Evolutionary conservation across 2,888 invertebrate genomes (phyloP).

Genomic region (Nesidiocoris tenuis): DNA sequence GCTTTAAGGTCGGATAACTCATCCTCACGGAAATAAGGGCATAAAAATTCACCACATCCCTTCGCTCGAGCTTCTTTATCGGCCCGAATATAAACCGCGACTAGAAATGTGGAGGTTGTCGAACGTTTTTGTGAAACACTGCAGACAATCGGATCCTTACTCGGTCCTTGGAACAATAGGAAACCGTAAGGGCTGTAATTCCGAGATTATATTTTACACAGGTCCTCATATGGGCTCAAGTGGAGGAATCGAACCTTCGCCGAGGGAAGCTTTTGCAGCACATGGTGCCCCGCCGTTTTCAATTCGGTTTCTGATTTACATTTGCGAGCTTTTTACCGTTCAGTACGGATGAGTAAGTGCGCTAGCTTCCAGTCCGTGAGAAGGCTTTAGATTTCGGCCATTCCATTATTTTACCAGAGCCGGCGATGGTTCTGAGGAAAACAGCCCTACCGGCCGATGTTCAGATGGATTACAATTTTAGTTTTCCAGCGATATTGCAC

Average conservation of each 20-base stretch:
- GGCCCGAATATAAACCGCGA: neutral
- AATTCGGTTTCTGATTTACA: neutral
- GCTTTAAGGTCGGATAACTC: neutral
- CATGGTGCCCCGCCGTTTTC: constrained; percentile 7
- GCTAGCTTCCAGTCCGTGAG: too few species aligned
- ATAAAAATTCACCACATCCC: constrained; percentile 7
- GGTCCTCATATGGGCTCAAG: constrained; percentile 33
- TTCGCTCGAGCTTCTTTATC: neutral
- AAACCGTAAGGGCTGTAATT: constrained; percentile 2
- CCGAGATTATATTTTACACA: constrained; percentile 36
- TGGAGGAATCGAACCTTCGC: constrained; percentile 3
- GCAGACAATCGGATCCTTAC: neutral
- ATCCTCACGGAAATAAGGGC: neutral
- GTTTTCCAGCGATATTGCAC: too few species aligned
- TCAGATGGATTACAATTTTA: too few species aligned
- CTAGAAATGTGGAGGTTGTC: neutral
- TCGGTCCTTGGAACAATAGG: constrained; percentile 4
- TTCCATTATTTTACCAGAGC: too few species aligned
- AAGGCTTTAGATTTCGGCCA: too few species aligned
- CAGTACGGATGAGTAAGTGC: neutral
- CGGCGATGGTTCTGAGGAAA: too few species aligned
- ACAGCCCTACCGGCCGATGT: too few species aligned
- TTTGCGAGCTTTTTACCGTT: neutral
- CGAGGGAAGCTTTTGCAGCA: constrained; percentile 6
- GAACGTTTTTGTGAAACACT: neutral